phyloP scores from a whole-genome alignment of 2,888 invertebrate genomes.

The Helicoverpa assulta region DNA sequence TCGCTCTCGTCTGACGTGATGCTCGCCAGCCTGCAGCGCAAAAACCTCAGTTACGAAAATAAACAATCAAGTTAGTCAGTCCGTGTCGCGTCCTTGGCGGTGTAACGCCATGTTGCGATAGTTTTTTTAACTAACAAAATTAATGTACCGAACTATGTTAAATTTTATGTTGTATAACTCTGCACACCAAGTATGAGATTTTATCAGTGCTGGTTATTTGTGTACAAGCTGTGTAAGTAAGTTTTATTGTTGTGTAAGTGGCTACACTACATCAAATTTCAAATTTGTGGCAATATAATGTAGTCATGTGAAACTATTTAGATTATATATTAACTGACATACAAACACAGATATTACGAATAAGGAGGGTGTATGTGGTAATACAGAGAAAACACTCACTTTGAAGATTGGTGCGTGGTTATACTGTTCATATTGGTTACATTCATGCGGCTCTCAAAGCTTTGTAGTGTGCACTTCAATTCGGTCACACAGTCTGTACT shows the following conservation, averaged over 20 bases:
- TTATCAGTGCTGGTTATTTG: constrained; percentile 42
- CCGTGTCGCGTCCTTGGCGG: constrained; percentile 46
- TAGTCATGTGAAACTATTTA: constrained; percentile 21
- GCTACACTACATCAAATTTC: not conserved
- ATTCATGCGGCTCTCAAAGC: constrained; percentile 89
- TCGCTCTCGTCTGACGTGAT: constrained; percentile 86
- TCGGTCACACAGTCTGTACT: constrained; percentile 89
- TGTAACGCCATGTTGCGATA: constrained; percentile 47
- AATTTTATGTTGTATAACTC: constrained; percentile 33
- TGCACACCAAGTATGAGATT: constrained; percentile 32
- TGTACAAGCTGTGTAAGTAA: constrained; percentile 21
- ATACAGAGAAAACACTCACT: constrained; percentile 79
- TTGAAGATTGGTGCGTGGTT: constrained; percentile 83
- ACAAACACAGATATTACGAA: constrained; percentile 24
- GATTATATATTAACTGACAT: constrained; percentile 32
- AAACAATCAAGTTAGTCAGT: constrained; percentile 41
- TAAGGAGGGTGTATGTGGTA: constrained; percentile 41
- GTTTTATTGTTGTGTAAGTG: constrained; percentile 14
- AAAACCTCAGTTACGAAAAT: constrained; percentile 56
- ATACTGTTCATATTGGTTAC: constrained; percentile 86
- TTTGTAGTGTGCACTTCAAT: constrained; percentile 86
- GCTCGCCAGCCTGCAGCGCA: constrained; percentile 78
- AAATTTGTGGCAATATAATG: not conserved
- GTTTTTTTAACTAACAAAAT: constrained; percentile 44
- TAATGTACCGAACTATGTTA: constrained; percentile 49